phyloP scores from a whole-genome alignment of 2,113 vertebrate species.

The Tretioscincus oriximinensis region DNA sequence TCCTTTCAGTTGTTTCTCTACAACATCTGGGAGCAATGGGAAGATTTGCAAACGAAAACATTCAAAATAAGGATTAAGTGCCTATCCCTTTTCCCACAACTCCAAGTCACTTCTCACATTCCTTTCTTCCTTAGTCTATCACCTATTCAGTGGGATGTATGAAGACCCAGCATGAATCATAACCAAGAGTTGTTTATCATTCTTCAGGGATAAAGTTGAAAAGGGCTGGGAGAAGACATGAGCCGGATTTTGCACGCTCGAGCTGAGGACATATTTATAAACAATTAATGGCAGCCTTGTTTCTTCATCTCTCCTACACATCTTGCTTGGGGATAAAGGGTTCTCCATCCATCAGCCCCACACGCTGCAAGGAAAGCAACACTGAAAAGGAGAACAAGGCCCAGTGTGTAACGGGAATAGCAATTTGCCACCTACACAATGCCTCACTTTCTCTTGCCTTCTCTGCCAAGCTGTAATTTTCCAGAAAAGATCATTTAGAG shows the following conservation, averaged over 20 bases:
- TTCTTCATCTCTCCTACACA: slow-evolving; percentile 35
- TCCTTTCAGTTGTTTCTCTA: neutral
- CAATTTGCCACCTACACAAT: slow-evolving; percentile 52
- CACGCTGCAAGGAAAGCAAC: slow-evolving; percentile 38
- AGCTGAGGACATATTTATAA: slow-evolving; percentile 60
- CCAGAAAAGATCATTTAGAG: slow-evolving; percentile 41
- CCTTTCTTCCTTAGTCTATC: neutral
- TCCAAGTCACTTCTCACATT: too few species aligned
- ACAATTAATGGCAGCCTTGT: slow-evolving; percentile 61
- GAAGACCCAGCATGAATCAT: neutral
- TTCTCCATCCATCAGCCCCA: slow-evolving; percentile 46
- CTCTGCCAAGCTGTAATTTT: slow-evolving; percentile 45
- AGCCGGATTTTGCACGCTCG: slow-evolving; percentile 42
- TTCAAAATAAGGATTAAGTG: neutral
- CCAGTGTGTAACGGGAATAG: slow-evolving; percentile 27
- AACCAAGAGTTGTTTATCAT: neutral
- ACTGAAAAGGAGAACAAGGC: slow-evolving; percentile 46
- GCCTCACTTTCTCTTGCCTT: slow-evolving; percentile 39
- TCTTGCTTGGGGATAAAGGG: slow-evolving; percentile 44
- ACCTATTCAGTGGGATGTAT: neutral
- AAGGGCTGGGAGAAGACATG: slow-evolving; percentile 29
- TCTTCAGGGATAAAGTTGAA: slow-evolving; percentile 51
- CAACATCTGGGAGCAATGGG: neutral
- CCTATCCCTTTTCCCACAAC: neutral
- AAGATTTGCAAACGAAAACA: neutral